Evolutionary conservation across 2,888 invertebrate species (phyloP).

Genomic region (Nemapogon koenigi): DNA sequence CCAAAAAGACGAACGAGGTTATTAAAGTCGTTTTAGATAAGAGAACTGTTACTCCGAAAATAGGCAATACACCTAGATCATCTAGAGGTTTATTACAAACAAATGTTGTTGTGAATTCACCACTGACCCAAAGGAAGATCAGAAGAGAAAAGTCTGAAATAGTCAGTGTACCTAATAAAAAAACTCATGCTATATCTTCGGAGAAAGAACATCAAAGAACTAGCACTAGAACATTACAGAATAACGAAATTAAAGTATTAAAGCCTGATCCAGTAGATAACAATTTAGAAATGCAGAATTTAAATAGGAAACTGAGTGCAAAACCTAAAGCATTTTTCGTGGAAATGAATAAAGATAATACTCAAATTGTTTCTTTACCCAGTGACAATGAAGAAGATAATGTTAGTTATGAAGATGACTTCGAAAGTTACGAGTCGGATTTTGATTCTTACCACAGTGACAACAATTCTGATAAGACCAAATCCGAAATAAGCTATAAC

Average conservation of each 20-base stretch:
- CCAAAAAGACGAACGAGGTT: too few relatives aligned
- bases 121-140: conserved; percentile 24
- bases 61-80: conserved; percentile 7
- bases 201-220: conserved; percentile 29
- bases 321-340: conserved; percentile 50
- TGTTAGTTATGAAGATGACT: conserved; percentile 55
- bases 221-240: conserved; percentile 49
- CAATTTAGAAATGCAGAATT: conserved; percentile 41
- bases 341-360: conserved; percentile 18
- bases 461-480: conserved; percentile 1
- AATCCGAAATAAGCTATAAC: conserved; percentile 13
- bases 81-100: conserved; percentile 24
- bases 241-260: conserved; percentile 45
- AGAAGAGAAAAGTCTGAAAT: neutral
- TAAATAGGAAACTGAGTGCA: conserved; percentile 31
- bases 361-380: neutral
- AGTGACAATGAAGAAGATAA: conserved; percentile 30
- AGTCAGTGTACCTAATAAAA: conserved; percentile 14
- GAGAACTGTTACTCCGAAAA: too few relatives aligned
- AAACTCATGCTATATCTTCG: conserved; percentile 10
- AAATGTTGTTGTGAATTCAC: conserved; percentile 44
- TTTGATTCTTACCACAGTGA: conserved; percentile 51
- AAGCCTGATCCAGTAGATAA: conserved; percentile 36
- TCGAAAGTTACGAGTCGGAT: conserved; percentile 58
- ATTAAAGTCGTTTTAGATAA: too few relatives aligned